Evolutionary conservation across 2,797 vertebrate species (phyloP).

Genomic region (Pangasius krempfi): DNA sequence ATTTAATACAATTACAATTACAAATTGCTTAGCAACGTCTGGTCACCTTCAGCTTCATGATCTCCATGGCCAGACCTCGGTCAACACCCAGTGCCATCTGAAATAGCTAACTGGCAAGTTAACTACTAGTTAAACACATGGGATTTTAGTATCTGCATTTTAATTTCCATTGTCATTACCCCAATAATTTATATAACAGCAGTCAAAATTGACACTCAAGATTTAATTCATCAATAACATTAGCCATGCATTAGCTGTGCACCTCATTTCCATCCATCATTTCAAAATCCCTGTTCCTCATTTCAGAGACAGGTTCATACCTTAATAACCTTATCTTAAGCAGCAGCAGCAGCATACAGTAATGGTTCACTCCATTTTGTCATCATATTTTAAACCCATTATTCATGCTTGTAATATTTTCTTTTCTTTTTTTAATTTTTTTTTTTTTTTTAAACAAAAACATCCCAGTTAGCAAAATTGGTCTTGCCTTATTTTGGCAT

Average conservation of each 20-base stretch:
- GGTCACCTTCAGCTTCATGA: neutral
- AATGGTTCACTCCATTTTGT: neutral
- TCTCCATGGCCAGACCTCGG: neutral
- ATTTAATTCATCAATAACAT: neutral
- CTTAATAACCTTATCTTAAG: neutral
- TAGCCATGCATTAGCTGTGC: neutral
- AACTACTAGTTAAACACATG: neutral
- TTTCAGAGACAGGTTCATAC: neutral
- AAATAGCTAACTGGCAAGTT: neutral
- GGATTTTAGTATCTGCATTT: neutral
- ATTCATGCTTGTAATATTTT: neutral
- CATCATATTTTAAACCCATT: neutral
- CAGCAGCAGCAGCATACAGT: neutral
- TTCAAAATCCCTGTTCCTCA: neutral
- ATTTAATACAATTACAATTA: neutral
- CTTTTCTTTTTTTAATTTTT: neutral
- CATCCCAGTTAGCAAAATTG: neutral
- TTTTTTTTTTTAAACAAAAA: neutral
- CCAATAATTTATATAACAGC: neutral
- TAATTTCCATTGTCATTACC: neutral
- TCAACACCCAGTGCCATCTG: neutral
- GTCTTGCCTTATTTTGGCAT: neutral
- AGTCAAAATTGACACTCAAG: no score
- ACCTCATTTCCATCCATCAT: neutral
- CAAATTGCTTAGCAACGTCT: neutral